Percentiles rank a stretch among this genome's conserved stretches.
These are phyloP conservation scores for Gymnothorax javanicus DNA, from an alignment of 2,797 vertebrate species.

Conservation along the genomic window DNA sequence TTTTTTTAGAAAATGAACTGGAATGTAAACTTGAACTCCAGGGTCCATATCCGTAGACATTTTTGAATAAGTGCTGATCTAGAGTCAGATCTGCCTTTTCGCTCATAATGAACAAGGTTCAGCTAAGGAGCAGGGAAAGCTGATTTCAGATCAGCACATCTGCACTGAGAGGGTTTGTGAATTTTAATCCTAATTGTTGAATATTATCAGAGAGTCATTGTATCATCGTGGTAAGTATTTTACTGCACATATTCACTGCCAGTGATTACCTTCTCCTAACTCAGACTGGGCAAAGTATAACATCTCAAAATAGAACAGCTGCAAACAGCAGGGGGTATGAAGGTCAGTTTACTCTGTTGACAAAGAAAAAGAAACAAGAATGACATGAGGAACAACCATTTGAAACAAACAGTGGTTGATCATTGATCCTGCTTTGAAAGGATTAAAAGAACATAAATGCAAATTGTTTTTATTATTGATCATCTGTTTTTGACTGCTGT, in stretches of 20 bases:
- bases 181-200: too few species aligned
- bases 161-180: too few species aligned
- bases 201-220: not conserved
- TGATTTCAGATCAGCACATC: too few species aligned
- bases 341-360: conserved; percentile 2
- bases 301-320: not conserved
- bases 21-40: not conserved
- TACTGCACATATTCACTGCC: not conserved
- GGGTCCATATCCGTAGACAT: not conserved
- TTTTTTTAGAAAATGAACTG: not conserved
- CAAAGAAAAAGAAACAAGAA: not conserved
- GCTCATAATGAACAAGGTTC: too few species aligned
- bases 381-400: not conserved
- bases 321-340: conserved; percentile 9
- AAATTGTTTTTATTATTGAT: not conserved
- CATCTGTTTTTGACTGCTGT: not conserved
- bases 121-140: too few species aligned
- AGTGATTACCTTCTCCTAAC: not conserved
- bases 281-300: not conserved
- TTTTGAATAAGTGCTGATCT: too few species aligned
- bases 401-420: not conserved
- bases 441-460: not conserved
- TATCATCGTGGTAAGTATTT: not conserved
- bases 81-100: too few species aligned
- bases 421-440: not conserved